Evolutionary conservation across 1,140 invertebrate genomes (phyloP), one percentile per base, ranked within the genome.

Genomic region (Caenorhabditis brenneri): DNA sequence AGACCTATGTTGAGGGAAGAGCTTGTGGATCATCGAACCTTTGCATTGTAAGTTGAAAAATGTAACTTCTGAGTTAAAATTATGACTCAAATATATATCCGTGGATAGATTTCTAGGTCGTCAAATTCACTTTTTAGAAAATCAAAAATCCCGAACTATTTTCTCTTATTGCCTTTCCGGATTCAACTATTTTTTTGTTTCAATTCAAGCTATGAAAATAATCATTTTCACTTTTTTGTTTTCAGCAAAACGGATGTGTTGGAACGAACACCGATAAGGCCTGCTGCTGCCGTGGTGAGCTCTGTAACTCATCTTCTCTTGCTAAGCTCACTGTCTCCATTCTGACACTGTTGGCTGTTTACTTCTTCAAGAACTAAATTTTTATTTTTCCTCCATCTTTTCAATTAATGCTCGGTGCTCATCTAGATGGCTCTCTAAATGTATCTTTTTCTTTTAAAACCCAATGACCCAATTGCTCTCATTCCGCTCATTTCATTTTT

Each of bases 181-280:
- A n/a, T n/a, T n/a, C n/a, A n/a, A n/a, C n/a, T n/a, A n/a, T n/a
- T n/a, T n/a, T n/a, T n/a, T n/a, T n/a, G n/a, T n/a, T n/a, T n/a
- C n/a, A n/a, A n/a, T n/a, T n/a, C n/a, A n/a, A n/a, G n/a, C n/a
- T n/a, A n/a, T n/a, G n/a, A n/a, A n/a, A n/a, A n/a, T n/a, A n/a
- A n/a, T n/a, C n/a, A n/a, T n/a, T n/a, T n/a, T 69, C 19, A 19
- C 31, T n/a, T 5, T n/a, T n/a, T 22, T 9, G 5, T 36, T 82
- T 82, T 53, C 81, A 82, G 81, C 81, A 60, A 46, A 60, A 82
- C n/a, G 81, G 81, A 65, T 82, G 81, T 19, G 42, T 82, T 29
- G 81, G 81, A 27, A 51, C 55, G 12, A 69, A 51, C 60, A 65
- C 39, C 29, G 81, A 82, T 46, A 65, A 69, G 36, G 36, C 81